Conservation (phyloP, 2,797 vertebrate genomes). For the Enteromius radiatus region DNA sequence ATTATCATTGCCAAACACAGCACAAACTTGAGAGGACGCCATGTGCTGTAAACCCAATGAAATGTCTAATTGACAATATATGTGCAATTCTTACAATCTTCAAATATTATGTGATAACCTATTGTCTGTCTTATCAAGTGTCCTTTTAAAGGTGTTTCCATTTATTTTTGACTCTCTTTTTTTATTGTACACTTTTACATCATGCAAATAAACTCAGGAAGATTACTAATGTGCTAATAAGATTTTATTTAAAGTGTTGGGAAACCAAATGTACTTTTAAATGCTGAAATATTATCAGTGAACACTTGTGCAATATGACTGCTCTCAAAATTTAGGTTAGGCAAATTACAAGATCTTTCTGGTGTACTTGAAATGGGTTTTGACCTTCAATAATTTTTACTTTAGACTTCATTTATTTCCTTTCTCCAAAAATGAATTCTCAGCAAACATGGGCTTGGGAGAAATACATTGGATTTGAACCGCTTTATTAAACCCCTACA, state of each 20-base stretch:
- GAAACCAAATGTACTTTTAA: neutral
- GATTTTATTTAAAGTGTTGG: neutral
- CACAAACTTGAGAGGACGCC: neutral
- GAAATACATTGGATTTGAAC: neutral
- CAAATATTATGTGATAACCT: neutral
- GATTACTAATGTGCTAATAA: neutral
- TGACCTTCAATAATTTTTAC: too few relatives aligned
- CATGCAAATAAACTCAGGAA: neutral
- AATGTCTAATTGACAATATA: neutral
- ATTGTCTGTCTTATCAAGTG: neutral
- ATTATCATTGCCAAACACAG: conserved; percentile 8
- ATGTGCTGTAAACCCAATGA: neutral
- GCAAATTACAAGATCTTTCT: neutral
- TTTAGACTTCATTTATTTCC: neutral
- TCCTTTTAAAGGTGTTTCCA: neutral
- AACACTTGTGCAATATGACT: neutral
- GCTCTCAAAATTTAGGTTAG: neutral
- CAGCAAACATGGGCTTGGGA: neutral
- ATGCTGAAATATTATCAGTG: neutral
- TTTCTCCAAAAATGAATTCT: neutral
- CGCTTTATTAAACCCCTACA: neutral
- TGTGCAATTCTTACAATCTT: neutral
- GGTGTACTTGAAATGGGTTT: neutral
- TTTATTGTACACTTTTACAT: neutral
- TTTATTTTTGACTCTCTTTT: neutral